Evolutionary conservation across 2,888 invertebrate species (phyloP).

Genomic region (Acheta domesticus): DNA sequence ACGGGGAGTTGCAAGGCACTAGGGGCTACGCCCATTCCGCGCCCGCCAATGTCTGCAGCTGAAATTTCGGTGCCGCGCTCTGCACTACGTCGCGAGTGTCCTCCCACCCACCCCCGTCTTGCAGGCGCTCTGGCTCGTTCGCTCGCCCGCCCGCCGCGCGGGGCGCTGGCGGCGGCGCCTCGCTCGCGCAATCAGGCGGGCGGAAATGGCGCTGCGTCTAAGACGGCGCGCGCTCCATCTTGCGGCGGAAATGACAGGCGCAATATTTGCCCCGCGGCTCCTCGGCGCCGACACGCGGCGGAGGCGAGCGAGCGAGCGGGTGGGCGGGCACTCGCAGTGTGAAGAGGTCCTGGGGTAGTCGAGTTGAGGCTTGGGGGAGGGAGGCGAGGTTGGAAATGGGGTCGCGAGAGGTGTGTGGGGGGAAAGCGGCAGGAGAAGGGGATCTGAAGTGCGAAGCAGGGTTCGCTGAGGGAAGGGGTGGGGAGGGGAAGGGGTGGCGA

Average conservation of each 20-base stretch:
- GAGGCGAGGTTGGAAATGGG: neutral
- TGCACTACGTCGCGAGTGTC: too few species aligned
- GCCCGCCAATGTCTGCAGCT: too few species aligned
- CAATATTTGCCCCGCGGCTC: neutral
- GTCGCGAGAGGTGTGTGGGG: too few species aligned
- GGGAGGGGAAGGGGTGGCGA: too few species aligned
- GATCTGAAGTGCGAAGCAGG: too few species aligned
- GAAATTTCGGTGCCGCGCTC: too few species aligned
- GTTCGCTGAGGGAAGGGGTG: too few species aligned
- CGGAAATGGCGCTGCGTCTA: conserved; percentile 24
- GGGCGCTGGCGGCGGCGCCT: neutral
- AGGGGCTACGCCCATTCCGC: too few species aligned
- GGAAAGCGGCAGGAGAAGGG: too few species aligned
- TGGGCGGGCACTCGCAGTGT: neutral
- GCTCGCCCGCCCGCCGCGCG: neutral
- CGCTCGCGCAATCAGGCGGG: neutral
- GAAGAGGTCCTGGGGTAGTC: neutral
- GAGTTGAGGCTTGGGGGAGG: neutral
- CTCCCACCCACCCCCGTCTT: too few species aligned
- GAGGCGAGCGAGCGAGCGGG: neutral
- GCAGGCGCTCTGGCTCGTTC: too few species aligned
- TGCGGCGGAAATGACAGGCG: conserved; percentile 48
- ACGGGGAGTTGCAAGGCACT: too few species aligned
- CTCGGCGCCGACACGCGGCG: neutral
- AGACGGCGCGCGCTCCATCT: conserved; percentile 46